Evolutionary conservation across 1,140 invertebrate genomes (phyloP).

Genomic region (Argopecten irradians): DNA sequence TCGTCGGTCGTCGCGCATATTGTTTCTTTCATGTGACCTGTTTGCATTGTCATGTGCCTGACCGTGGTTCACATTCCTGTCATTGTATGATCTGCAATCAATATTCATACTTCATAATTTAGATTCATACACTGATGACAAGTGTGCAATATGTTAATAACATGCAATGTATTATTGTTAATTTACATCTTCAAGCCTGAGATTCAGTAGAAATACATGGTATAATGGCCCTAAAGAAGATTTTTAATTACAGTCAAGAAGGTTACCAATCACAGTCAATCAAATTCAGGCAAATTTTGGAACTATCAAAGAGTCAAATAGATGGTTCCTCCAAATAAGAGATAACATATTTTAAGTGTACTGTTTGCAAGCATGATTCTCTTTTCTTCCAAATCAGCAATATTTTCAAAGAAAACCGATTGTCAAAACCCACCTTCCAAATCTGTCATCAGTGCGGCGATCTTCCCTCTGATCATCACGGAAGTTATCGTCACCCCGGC

Average conservation of each 20-base stretch:
- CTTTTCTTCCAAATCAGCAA: background rate
- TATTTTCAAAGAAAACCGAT: background rate
- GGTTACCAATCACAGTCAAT: too few relatives aligned
- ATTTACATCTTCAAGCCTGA: background rate
- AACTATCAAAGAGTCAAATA: too few relatives aligned
- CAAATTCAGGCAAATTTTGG: too few relatives aligned
- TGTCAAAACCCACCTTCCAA: conserved; percentile 43
- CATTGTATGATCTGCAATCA: background rate
- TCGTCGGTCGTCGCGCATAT: conserved; percentile 27
- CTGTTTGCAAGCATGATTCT: background rate
- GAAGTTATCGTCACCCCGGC: conserved; percentile 38
- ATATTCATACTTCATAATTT: background rate
- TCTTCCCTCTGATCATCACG: conserved; percentile 31
- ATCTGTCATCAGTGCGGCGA: conserved; percentile 45
- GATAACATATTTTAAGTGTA: too few relatives aligned
- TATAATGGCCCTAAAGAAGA: too few relatives aligned
- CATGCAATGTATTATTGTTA: background rate
- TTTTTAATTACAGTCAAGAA: too few relatives aligned
- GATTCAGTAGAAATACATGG: too few relatives aligned
- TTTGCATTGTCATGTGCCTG: conserved; percentile 19
- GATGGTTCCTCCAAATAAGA: too few relatives aligned
- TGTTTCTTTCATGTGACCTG: conserved; percentile 25
- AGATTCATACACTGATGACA: background rate
- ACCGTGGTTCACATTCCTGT: conserved; percentile 7
- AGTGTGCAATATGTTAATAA: background rate